Conservation (phyloP, 2,797 vertebrate species). For the Dryobates pubescens region DNA sequence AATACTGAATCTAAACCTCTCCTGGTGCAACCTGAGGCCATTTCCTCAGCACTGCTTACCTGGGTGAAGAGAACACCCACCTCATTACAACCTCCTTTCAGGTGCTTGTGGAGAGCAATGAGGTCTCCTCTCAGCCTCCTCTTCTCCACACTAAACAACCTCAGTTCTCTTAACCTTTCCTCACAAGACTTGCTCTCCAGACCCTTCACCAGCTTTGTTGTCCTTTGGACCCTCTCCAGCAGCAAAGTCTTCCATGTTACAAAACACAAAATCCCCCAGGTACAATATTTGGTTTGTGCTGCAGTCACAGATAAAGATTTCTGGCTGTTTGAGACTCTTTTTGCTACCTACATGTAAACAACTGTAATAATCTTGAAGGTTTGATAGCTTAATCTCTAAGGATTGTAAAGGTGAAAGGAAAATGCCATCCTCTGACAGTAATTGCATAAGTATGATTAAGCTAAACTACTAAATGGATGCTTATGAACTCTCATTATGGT, state of each 20-base stretch:
- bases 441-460: constrained; percentile 68
- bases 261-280: neutral
- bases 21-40: too few species aligned
- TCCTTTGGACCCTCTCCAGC: too few species aligned
- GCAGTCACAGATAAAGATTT: neutral
- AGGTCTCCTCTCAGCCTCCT: too few species aligned
- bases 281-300: neutral
- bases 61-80: too few species aligned
- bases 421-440: constrained; percentile 71
- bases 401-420: constrained; percentile 70
- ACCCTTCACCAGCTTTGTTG: too few species aligned
- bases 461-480: constrained; percentile 40
- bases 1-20: too few species aligned
- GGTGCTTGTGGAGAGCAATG: too few species aligned
- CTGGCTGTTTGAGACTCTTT: constrained; percentile 12
- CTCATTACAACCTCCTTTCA: too few species aligned
- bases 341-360: constrained; percentile 65
- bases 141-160: too few species aligned
- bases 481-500: constrained; percentile 39
- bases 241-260: neutral
- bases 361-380: constrained; percentile 53
- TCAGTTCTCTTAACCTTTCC: too few species aligned
- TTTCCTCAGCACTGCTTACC: too few species aligned
- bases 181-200: too few species aligned
- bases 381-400: constrained; percentile 64